phyloP scores from a whole-genome alignment of 2,888 invertebrate species.

The Metopia argyrocephala region DNA sequence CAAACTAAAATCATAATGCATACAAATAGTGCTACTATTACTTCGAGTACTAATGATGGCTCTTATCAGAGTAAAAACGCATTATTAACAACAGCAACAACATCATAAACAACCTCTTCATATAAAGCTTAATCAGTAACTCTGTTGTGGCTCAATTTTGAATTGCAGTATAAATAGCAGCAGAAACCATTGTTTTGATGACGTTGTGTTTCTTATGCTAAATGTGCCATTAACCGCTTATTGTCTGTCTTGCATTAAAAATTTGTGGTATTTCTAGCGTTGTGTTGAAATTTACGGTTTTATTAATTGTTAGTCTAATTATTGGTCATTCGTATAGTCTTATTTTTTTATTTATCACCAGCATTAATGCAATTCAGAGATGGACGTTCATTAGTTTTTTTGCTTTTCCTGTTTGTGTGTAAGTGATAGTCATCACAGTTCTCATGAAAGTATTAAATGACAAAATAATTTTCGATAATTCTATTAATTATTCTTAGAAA shows the following conservation, averaged over 20 bases:
- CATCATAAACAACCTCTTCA: not conserved
- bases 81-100: slow-evolving; percentile 23
- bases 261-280: not conserved
- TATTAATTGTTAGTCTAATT: not conserved
- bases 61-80: slow-evolving; percentile 21
- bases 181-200: slow-evolving; percentile 7
- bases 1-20: slow-evolving; percentile 18
- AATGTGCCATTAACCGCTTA: slow-evolving; percentile 14
- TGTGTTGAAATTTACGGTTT: not conserved
- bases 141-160: not conserved
- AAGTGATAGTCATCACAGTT: slow-evolving; percentile 15
- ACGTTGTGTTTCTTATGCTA: not conserved
- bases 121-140: not conserved
- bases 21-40: not conserved
- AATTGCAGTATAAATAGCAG: not conserved
- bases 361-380: not conserved
- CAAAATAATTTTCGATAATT: too few relatives aligned
- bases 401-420: not conserved
- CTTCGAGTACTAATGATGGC: slow-evolving; percentile 16
- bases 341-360: not conserved
- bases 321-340: not conserved
- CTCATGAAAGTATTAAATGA: slow-evolving; percentile 5
- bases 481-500: too few relatives aligned
- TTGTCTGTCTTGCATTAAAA: slow-evolving; percentile 7
- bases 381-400: not conserved